Evolutionary conservation across 2,888 invertebrate genomes (phyloP).

Genomic region (Euclidia mi): DNA sequence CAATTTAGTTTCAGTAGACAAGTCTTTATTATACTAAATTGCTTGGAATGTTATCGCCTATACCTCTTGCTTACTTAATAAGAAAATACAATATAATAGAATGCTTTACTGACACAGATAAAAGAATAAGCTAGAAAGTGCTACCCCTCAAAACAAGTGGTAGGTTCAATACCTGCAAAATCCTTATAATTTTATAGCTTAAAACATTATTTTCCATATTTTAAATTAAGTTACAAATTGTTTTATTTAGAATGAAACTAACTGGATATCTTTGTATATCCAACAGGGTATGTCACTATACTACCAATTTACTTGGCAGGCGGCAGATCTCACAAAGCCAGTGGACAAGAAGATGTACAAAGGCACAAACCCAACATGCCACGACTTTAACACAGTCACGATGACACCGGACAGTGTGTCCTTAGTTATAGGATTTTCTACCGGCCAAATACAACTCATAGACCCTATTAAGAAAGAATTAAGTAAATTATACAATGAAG

Average conservation of each 20-base stretch:
- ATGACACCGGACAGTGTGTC: constrained; percentile 96
- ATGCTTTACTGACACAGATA: no score
- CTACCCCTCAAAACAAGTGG: no score
- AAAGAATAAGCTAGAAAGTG: no score
- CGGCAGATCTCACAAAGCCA: constrained; percentile 98
- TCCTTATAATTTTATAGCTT: no score
- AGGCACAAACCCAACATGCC: constrained; percentile 99
- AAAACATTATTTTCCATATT: no score
- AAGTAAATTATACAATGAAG: constrained; percentile 99
- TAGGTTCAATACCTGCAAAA: no score
- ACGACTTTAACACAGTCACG: constrained; percentile 97
- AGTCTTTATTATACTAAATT: no score
- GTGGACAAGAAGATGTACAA: constrained; percentile 99
- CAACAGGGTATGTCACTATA: constrained; percentile 48
- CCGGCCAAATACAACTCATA: constrained; percentile 99
- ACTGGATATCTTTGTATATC: constrained; percentile 37
- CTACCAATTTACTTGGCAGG: constrained; percentile 87
- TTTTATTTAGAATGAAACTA: constrained; percentile 10
- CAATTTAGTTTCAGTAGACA: no score
- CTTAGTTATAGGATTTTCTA: constrained; percentile 98
- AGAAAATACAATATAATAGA: no score
- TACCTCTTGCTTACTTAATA: no score
- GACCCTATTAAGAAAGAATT: constrained; percentile 99
- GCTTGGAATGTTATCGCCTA: no score
- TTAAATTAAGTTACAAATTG: no score